Percentiles rank a stretch among this genome's conserved stretches.
phyloP scores from a whole-genome alignment of 2,797 vertebrate species.

The Crocidura indochinensis region DNA sequence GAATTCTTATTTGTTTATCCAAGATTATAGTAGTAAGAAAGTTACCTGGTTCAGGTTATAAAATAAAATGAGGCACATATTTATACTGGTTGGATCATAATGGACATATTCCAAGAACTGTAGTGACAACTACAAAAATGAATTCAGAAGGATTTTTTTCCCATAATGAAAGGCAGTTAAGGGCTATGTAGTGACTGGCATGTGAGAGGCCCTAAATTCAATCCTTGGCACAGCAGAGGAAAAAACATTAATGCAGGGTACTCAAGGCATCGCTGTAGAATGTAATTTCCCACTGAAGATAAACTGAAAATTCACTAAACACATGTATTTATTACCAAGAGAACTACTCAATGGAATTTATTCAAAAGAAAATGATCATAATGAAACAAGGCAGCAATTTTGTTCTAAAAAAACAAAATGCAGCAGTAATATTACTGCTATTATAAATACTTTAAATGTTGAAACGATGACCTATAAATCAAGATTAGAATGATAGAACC shows the following conservation, averaged over 20 bases:
- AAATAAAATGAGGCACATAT: slow-evolving; percentile 10
- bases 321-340: not conserved
- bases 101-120: not conserved
- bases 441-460: too few relatives aligned
- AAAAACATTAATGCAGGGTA: not conserved
- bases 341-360: not conserved
- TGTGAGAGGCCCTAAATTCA: too few relatives aligned
- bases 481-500: too few relatives aligned
- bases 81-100: not conserved
- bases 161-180: not conserved
- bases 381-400: too few relatives aligned
- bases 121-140: not conserved
- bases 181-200: too few relatives aligned
- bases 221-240: too few relatives aligned
- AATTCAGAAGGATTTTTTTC: not conserved
- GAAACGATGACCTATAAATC: too few relatives aligned
- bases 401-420: slow-evolving; percentile 39
- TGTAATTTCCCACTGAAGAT: not conserved
- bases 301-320: slow-evolving; percentile 24
- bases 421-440: not conserved
- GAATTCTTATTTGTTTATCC: slow-evolving; percentile 5
- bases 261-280: not conserved
- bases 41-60: not conserved
- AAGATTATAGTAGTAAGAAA: slow-evolving; percentile 19
- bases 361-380: slow-evolving; percentile 27